Percentiles rank a stretch among this genome's conserved stretches.
Conservation (phyloP, 2,113 vertebrate species). For the Platichthys stellatus region DNA sequence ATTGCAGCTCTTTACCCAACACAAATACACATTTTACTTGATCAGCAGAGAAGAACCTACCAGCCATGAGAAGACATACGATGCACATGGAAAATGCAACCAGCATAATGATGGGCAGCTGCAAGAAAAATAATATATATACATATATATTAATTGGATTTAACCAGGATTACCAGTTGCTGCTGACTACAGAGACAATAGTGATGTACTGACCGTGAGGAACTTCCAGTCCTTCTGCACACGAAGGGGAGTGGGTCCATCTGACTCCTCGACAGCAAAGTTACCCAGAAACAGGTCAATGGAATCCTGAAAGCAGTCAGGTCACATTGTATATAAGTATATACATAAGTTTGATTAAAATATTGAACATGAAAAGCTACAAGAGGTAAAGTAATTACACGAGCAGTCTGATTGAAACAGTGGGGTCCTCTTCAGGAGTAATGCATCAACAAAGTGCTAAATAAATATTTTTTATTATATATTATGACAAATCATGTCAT, state of each 20-base stretch:
- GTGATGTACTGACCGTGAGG: conserved; percentile 83
- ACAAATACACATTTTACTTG: background rate
- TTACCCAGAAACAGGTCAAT: conserved; percentile 98
- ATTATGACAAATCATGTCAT: too few relatives aligned
- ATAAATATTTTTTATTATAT: background rate
- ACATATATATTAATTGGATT: background rate
- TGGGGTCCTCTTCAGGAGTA: background rate
- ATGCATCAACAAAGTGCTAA: background rate
- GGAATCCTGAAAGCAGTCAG: conserved; percentile 84
- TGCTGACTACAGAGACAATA: background rate
- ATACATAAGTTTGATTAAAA: background rate
- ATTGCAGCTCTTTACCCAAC: background rate
- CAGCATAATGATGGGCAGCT: conserved; percentile 97
- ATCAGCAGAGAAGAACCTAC: conserved; percentile 80
- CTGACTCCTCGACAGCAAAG: conserved; percentile 94
- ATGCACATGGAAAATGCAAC: conserved; percentile 99
- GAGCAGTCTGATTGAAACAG: too few relatives aligned
- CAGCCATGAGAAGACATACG: conserved; percentile 95
- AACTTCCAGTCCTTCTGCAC: conserved; percentile 96
- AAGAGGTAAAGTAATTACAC: too few relatives aligned
- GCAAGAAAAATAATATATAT: conserved; percentile 46
- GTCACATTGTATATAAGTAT: background rate
- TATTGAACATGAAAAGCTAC: background rate
- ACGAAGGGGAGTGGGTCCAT: conserved; percentile 88
- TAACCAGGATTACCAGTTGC: background rate